Base-by-base conservation (phyloP, 2,888 invertebrate genomes). In the Miltochrista miniata region DNA sequence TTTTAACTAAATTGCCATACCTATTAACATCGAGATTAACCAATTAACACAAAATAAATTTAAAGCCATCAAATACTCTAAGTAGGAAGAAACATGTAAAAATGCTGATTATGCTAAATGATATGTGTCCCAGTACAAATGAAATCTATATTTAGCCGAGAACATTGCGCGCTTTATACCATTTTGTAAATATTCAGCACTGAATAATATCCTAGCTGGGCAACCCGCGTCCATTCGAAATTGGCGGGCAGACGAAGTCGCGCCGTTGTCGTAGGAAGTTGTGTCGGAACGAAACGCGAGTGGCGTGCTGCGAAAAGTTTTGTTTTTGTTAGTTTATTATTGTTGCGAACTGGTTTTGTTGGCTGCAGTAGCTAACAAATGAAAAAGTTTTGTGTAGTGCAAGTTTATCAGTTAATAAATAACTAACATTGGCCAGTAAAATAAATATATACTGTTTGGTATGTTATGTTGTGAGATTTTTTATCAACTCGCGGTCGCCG, bases 161-260 rank as follows among this genome's bases (percentile, higher is more conserved):
- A 56, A 54, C 54, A 51, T 57, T 57, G 44, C 50, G 43, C 45
- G 60, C 49, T 68, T 61, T 60, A n/a, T n/a, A 64, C 53, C 71
- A 68, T 67, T 64, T 64, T 61, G 49, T 66, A 60, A 64, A 69
- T 61, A 61, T 61, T 61, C 53, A 51, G 35, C 50, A 54, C 41
- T 58, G 47, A 56, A 56, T 59, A 45, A 61, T 54, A 61, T 61
- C 45, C 59, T 64, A 51, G n/a, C 37, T 38, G 11, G 11, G 4
- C 4, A 37, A 29, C 7, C 44, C 7, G 59, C 68, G 61, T 67
- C 65, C 59, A 60, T 90, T 90, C 81, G 83, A 88, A 90, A 79
- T 90, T 90, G 83, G 89, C 90, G 90, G 87, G 83, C 74, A 58
- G 64, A 60, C 68, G 51, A 59, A 46, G 51, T 51, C 51, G 60